phyloP scores from a whole-genome alignment of 2,888 invertebrate genomes.

The Tipula unca region DNA sequence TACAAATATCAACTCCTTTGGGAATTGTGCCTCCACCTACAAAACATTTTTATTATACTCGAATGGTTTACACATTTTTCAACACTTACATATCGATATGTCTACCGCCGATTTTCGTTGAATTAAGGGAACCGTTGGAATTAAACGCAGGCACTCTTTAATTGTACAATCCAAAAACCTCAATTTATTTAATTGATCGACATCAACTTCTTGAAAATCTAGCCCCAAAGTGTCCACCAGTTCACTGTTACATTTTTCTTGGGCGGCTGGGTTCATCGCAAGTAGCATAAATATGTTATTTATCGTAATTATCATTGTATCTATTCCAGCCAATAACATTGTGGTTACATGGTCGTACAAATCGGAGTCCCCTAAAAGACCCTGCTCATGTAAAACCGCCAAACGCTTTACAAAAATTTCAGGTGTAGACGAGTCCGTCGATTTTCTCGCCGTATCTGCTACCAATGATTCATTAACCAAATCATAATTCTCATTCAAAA shows the following conservation, averaged over 20 bases:
- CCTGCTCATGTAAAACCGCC: not conserved
- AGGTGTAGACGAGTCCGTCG: not conserved
- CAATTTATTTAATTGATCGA: not conserved
- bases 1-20: not conserved
- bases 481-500: not conserved
- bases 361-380: not conserved
- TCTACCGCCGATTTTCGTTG: not conserved
- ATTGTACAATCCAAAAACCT: not conserved
- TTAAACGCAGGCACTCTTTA: not conserved
- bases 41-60: not conserved
- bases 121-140: not conserved
- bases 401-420: not conserved
- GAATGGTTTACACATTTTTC: not conserved
- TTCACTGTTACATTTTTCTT: not conserved
- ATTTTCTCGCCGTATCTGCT: not conserved
- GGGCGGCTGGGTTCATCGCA: not conserved
- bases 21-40: not conserved
- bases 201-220: not conserved
- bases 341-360: not conserved
- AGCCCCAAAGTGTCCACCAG: not conserved
- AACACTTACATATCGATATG: not conserved
- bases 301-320: not conserved
- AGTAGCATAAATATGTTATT: not conserved
- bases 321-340: not conserved
- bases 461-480: not conserved